Conservation (phyloP, 2,113 vertebrate genomes). For the Mugil cephalus region DNA sequence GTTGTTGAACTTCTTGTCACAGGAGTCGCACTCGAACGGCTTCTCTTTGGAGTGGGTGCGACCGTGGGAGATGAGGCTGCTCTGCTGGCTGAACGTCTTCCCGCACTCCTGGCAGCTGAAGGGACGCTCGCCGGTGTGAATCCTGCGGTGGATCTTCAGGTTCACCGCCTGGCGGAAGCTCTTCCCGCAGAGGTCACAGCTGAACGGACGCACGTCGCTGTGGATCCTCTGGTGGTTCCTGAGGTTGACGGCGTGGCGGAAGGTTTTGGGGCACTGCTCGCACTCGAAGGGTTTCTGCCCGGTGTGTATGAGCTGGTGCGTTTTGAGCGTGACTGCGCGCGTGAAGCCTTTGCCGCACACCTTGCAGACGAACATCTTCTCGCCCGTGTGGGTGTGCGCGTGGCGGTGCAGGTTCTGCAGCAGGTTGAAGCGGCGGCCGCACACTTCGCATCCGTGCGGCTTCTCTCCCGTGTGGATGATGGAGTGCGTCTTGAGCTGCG, state of each 20-base stretch:
- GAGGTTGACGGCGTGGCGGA: conserved; percentile 80
- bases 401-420: conserved; percentile 81
- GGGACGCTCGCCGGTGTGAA: conserved; percentile 83
- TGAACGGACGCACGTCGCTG: conserved; percentile 73
- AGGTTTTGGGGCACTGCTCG: conserved; percentile 72
- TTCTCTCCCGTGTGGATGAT: conserved; percentile 78
- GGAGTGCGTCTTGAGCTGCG: conserved; percentile 79
- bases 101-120: conserved; percentile 80
- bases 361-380: conserved; percentile 73
- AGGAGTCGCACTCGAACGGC: conserved; percentile 73
- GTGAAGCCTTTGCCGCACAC: conserved; percentile 82
- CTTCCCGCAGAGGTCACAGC: conserved; percentile 80
- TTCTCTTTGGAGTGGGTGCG: conserved; percentile 78
- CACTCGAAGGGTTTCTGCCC: conserved; percentile 80
- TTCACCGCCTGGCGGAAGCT: conserved; percentile 81
- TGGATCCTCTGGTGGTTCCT: conserved; percentile 80
- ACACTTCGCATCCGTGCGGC: conserved; percentile 73
- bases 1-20: conserved; percentile 82
- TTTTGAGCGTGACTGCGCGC: conserved; percentile 76
- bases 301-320: conserved; percentile 81
- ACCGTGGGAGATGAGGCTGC: conserved; percentile 79
- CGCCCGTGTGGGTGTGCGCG: conserved; percentile 68
- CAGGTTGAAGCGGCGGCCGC: conserved; percentile 81
- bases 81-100: conserved; percentile 83
- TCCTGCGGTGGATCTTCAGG: conserved; percentile 81